These are phyloP conservation scores for Ormia ochracea DNA, from an alignment of 2,888 invertebrate genomes.

Conservation along the genomic window DNA sequence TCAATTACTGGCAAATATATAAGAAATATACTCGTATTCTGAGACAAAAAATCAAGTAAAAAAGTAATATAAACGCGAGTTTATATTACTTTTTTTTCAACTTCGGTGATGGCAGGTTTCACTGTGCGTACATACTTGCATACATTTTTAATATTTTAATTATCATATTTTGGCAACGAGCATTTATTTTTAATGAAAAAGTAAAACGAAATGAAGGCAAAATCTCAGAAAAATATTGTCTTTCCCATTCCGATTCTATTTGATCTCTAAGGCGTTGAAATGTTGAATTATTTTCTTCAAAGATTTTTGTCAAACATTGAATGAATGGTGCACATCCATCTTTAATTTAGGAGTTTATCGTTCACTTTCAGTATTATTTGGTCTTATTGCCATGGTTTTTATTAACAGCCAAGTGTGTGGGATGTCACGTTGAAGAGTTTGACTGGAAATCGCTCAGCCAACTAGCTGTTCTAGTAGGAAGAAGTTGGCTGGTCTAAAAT, in stretches of 20 bases:
- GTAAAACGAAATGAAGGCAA: too few relatives aligned
- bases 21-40: too few relatives aligned
- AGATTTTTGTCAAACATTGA: not conserved
- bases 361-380: not conserved
- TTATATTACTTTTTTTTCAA: too few relatives aligned
- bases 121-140: not conserved
- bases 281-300: not conserved
- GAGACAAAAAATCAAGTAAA: too few relatives aligned
- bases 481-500: not conserved
- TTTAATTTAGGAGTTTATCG: constrained; percentile 23
- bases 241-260: constrained; percentile 19
- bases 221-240: not conserved
- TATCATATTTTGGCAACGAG: not conserved
- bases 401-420: constrained; percentile 35
- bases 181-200: not conserved
- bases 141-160: not conserved
- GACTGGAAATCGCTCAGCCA: not conserved
- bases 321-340: not conserved
- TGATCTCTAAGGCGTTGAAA: constrained; percentile 31
- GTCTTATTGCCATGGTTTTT: not conserved
- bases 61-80: too few relatives aligned
- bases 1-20: too few relatives aligned
- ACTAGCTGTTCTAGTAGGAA: not conserved
- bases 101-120: not conserved
- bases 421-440: constrained; percentile 40